A percentile compares a stretch with the other conserved stretches of the same genome.
phyloP scores from a whole-genome alignment of 2,888 invertebrate genomes.

The Rotaria macrura region DNA sequence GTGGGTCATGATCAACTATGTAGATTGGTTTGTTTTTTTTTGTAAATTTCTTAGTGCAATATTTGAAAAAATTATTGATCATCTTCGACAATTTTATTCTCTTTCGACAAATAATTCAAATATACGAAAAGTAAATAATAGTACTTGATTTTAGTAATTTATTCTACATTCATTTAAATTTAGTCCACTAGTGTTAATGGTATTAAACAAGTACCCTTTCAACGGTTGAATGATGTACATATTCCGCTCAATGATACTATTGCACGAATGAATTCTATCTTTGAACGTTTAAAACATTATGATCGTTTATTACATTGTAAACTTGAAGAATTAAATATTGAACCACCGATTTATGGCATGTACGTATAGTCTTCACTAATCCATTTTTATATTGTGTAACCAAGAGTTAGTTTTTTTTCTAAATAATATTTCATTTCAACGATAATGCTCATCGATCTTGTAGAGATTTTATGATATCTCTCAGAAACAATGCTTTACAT shows the following conservation, averaged over 20 bases:
- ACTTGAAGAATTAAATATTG: not conserved
- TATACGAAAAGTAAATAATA: not conserved
- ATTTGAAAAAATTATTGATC: conserved; percentile 11
- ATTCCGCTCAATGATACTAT: not conserved
- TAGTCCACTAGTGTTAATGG: not conserved
- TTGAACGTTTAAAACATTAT: not conserved
- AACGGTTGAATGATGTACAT: not conserved
- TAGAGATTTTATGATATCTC: no score
- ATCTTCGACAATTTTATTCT: not conserved
- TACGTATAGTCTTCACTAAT: not conserved
- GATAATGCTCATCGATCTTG: no score
- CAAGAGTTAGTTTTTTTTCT: no score
- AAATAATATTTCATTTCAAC: no score
- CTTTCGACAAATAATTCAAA: not conserved
- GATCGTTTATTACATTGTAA: not conserved
- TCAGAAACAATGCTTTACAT: no score
- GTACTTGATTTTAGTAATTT: not conserved
- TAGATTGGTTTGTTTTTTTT: not conserved
- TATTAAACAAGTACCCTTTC: not conserved
- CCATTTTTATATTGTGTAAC: no score
- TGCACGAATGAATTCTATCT: not conserved
- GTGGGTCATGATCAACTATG: not conserved
- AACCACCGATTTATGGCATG: not conserved
- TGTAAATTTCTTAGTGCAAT: not conserved
- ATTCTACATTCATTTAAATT: not conserved